phyloP scores from a whole-genome alignment of 2,888 invertebrate species.

The Latheticus oryzae region DNA sequence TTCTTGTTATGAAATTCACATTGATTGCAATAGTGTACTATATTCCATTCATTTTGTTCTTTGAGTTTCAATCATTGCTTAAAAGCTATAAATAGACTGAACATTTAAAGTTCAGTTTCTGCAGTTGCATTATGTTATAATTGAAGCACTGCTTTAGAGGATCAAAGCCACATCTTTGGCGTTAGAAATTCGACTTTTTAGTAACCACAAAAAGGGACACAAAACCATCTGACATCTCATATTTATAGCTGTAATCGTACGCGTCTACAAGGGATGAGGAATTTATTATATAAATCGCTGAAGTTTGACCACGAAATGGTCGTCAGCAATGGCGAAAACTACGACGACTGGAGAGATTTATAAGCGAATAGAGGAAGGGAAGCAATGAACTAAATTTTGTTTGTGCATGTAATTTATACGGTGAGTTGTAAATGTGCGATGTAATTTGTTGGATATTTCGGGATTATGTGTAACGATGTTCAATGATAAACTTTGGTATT shows the following conservation, averaged over 20 bases:
- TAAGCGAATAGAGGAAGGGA: slow-evolving; percentile 6
- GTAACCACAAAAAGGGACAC: slow-evolving; percentile 28
- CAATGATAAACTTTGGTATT: too few relatives aligned
- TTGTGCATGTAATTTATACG: slow-evolving; percentile 5
- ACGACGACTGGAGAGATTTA: slow-evolving; percentile 25
- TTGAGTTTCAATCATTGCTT: too few relatives aligned
- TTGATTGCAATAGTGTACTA: too few relatives aligned
- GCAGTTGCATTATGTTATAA: too few relatives aligned
- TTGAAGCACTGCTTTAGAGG: slow-evolving; percentile 29
- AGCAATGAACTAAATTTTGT: slow-evolving; percentile 16
- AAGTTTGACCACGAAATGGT: slow-evolving; percentile 43
- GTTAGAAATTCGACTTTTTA: slow-evolving; percentile 23
- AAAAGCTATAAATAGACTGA: too few relatives aligned
- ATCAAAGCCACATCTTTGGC: slow-evolving; percentile 23
- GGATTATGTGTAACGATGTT: too few relatives aligned
- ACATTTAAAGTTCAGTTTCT: too few relatives aligned
- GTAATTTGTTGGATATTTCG: too few relatives aligned
- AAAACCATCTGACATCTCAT: slow-evolving; percentile 44
- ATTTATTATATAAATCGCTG: slow-evolving; percentile 44
- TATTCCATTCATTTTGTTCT: too few relatives aligned
- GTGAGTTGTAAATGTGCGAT: background rate
- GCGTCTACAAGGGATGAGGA: slow-evolving; percentile 44
- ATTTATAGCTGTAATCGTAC: slow-evolving; percentile 44
- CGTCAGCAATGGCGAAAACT: slow-evolving; percentile 28
- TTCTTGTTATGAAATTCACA: too few relatives aligned